Base-by-base conservation (phyloP, 2,113 vertebrate species). In the Atractosteus spatula region DNA sequence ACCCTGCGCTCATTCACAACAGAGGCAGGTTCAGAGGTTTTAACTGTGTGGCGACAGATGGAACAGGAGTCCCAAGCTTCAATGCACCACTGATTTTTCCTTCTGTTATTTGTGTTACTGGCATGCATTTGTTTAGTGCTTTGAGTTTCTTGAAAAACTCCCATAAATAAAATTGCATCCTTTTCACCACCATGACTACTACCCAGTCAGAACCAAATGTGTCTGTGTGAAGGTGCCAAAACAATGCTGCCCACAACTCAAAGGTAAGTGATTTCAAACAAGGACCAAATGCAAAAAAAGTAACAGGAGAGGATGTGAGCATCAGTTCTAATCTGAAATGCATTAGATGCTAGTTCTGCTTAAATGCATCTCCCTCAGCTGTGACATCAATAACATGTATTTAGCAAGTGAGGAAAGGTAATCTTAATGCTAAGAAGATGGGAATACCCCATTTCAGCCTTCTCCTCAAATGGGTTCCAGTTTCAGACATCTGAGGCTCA, bases 301-400 rank as follows among this genome's bases (percentile, higher is more conserved):
- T 72, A 84, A 84, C 83, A 77, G 76, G 83, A 79, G 74, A 51
- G 62, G 76, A 80, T 74, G 80, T 71, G 72, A 79, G 76, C 75
- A 77, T 70, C 69, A 83, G 79, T 83, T 81, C 55, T 68, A 73
- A 78, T 78, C 77, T 79, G 70, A 78, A 76, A 79, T 79, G 76
- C 79, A 81, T 83, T 79, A 79, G 72, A 72, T 55, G 43, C 8
- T 75, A 72, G 74, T 47, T 75, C 65, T 72, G 69, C 77, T 80
- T 76, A 79, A 78, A 87, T 86, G 71, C 81, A 83, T 86, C 73
- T 82, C 4, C 66, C 77, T 71, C 42, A 70, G 79, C 80, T 45
- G 1, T 74, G 42, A 66, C 55, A 55, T 63, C 63, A 74, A 56
- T 62, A 76, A 73, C 59, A 67, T 55, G 65, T 16, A 61, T 76